A percentile compares a stretch with the other conserved stretches of the same genome.
Evolutionary conservation across 2,888 invertebrate genomes (phyloP).

Genomic region (Bembecia ichneumoniformis): DNA sequence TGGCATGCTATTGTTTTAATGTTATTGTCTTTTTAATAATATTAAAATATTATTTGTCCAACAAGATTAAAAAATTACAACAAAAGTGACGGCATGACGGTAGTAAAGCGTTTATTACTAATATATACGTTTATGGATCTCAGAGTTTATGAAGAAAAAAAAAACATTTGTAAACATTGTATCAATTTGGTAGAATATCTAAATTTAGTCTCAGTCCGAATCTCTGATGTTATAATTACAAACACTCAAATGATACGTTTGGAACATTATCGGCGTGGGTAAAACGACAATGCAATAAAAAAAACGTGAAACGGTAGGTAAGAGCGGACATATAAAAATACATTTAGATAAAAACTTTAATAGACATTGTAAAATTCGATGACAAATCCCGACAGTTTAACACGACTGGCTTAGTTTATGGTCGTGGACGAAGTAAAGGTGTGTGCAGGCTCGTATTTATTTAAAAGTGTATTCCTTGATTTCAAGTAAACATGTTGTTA

Average conservation of each 20-base stretch:
- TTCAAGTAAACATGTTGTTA: too few species aligned
- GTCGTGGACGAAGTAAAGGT: conserved; percentile 1
- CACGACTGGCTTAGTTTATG: conserved; percentile 24
- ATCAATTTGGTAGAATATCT: neutral
- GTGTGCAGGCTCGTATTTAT: too few species aligned
- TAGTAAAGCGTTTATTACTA: too few species aligned
- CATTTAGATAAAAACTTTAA: conserved; percentile 46
- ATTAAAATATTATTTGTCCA: too few species aligned
- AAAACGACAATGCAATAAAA: conserved; percentile 32
- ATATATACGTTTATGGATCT: too few species aligned
- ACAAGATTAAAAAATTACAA: too few species aligned
- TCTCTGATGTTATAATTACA: neutral
- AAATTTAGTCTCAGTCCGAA: neutral
- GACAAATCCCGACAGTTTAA: conserved; percentile 28
- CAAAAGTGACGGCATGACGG: too few species aligned
- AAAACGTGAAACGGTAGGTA: conserved; percentile 50
- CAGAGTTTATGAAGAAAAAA: neutral
- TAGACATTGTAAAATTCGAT: conserved; percentile 41
- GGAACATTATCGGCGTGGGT: conserved; percentile 9
- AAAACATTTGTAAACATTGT: neutral
- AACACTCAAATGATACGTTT: neutral
- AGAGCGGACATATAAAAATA: conserved; percentile 37
- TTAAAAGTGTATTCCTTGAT: conserved; percentile 16
- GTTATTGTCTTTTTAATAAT: too few species aligned
- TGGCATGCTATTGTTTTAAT: too few species aligned